Conservation (phyloP, 2,113 vertebrate genomes). For the Psophia crepitans region DNA sequence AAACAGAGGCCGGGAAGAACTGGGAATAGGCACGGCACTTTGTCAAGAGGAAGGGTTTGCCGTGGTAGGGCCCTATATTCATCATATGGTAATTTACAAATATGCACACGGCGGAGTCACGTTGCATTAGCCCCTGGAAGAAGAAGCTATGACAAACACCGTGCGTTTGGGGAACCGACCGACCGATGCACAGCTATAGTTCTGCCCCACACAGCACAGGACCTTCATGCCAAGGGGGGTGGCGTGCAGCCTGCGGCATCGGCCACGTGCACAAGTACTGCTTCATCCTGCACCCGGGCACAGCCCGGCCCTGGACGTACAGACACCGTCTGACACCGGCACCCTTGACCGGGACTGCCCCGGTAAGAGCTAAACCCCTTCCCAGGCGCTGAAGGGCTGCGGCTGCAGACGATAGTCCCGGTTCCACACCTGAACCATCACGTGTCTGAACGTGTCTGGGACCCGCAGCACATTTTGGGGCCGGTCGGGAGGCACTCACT, state of each 20-base stretch:
- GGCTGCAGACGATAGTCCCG: not conserved
- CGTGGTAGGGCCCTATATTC: not conserved
- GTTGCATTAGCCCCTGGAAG: not conserved
- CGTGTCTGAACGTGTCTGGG: accelerated
- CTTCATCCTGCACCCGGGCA: not conserved
- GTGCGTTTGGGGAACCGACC: accelerated
- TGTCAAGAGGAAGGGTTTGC: slow-evolving; percentile 46
- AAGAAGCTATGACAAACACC: not conserved
- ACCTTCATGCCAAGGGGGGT: not conserved
- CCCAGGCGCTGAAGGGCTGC: not conserved
- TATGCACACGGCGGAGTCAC: not conserved
- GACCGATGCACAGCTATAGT: not conserved
- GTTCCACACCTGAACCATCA: not conserved
- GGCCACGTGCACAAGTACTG: accelerated
- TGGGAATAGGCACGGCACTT: slow-evolving; percentile 36
- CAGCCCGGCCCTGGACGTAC: accelerated
- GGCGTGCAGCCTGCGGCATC: accelerated
- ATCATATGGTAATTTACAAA: slow-evolving; percentile 16
- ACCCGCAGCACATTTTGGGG: not conserved
- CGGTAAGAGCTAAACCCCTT: not conserved
- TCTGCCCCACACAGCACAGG: not conserved
- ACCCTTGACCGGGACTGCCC: not conserved
- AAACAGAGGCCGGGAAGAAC: slow-evolving; percentile 34
- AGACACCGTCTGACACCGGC: accelerated
- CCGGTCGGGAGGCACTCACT: not conserved